Evolutionary conservation across 2,113 vertebrate genomes (phyloP), one percentile per base, ranked within the genome.

Genomic region (Brachyistius frenatus): DNA sequence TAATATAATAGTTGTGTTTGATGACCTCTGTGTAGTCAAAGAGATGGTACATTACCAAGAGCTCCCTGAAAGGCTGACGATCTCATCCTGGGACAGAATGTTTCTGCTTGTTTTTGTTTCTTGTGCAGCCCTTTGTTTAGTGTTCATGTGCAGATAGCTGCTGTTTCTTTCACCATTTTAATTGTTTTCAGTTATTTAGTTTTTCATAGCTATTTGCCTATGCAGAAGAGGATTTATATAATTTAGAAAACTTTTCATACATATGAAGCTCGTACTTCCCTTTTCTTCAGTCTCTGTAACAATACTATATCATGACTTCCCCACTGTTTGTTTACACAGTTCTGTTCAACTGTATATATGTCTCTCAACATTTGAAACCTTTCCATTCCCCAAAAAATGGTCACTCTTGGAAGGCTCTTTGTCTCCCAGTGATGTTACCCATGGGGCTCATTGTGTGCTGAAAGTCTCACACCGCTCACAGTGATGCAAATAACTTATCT

Each of bases 1-100:
- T 89, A 89, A 92, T 92, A 89, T 91, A 86, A 92, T 77, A 86
- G 73, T 81, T 75, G 60, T 86, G 77, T 80, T 90, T 88, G 90
- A 90, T 91, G 84, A 88, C 78, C 83, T 76, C 73, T 76, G 80
- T 80, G 82, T 50, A 79, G 81, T 81, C 79, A 81, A 80, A 86
- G 68, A 82, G 77, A 83, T 80, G 76, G 61, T 50, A 64, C 71
- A 73, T 86, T 90, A 88, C 70, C 56, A 60, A 76, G 64, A 76
- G 60, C 56, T 74, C 72, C 64, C 55, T 63, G 54, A 87, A 87
- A 81, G 76, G 53, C 63, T 53, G 53, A 52, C 58, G 47, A 78
- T 85, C 23, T 23, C 46, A 55, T 83, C 84, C 67, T 79, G 55
- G 56, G 39, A 56, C n/a, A 78, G 65, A 86, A 76, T 61, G 66